A percentile compares a stretch with the other conserved stretches of the same genome.
These are phyloP conservation scores for Pseudeuparius sepicola DNA, from an alignment of 2,888 invertebrate species.

Conservation along the genomic window DNA sequence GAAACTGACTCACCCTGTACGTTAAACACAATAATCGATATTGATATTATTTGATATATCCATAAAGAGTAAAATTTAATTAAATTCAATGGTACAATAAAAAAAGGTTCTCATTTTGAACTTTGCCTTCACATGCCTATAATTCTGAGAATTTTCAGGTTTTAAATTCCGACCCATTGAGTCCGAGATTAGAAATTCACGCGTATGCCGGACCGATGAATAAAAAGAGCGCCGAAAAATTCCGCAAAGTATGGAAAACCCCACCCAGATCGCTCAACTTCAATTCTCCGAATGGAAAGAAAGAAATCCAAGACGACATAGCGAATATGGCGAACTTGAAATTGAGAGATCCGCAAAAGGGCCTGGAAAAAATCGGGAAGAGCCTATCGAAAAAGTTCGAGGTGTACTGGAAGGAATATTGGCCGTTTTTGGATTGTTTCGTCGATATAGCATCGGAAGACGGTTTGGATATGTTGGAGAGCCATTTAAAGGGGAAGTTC, in stretches of 20 bases:
- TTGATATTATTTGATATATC: no score
- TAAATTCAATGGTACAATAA: no score
- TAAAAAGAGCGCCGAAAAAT: slow-evolving; percentile 56
- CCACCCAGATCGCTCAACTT: slow-evolving; percentile 50
- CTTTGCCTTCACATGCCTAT: no score
- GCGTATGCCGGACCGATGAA: slow-evolving; percentile 92
- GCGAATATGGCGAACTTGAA: slow-evolving; percentile 26
- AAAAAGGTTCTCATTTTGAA: no score
- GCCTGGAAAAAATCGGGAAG: slow-evolving; percentile 77
- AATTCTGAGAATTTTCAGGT: slow-evolving; percentile 45
- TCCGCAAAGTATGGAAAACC: slow-evolving; percentile 74
- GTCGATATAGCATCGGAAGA: slow-evolving; percentile 64
- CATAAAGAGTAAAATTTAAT: no score
- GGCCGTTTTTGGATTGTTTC: slow-evolving; percentile 80
- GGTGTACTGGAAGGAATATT: slow-evolving; percentile 83
- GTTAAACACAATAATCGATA: no score
- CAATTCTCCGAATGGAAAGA: slow-evolving; percentile 20
- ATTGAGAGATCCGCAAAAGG: slow-evolving; percentile 66
- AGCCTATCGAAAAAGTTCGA: slow-evolving; percentile 60
- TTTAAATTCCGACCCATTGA: slow-evolving; percentile 53
- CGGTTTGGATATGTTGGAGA: slow-evolving; percentile 67
- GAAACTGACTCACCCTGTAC: no score
- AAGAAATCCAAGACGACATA: slow-evolving; percentile 13
- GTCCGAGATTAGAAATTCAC: slow-evolving; percentile 63
- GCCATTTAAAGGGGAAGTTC: slow-evolving; percentile 47